These are phyloP conservation scores for Pandion haliaetus DNA, from an alignment of 2,113 vertebrate genomes.

Conservation along the genomic window DNA sequence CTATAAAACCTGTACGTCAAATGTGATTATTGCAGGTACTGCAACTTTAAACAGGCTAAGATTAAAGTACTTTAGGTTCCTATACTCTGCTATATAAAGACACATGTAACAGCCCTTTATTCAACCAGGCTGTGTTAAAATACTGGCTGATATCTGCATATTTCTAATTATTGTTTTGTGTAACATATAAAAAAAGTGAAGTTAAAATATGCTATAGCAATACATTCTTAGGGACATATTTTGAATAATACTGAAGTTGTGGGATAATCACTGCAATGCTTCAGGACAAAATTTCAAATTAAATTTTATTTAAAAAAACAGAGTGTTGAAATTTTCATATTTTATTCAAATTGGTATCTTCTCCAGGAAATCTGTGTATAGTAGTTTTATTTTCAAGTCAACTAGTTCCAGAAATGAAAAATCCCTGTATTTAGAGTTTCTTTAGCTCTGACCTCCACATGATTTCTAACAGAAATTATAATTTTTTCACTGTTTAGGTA, in stretches of 20 bases:
- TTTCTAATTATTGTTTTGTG: neutral
- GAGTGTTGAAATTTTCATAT: neutral
- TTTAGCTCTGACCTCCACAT: neutral
- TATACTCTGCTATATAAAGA: neutral
- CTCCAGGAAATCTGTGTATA: neutral
- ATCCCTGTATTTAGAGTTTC: neutral
- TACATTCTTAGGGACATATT: neutral
- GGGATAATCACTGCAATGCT: neutral
- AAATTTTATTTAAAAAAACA: constrained; percentile 9
- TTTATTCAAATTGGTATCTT: constrained; percentile 17
- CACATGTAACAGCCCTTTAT: neutral
- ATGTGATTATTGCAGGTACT: neutral
- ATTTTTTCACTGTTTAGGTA: neutral
- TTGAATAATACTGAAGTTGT: neutral
- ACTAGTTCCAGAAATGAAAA: neutral
- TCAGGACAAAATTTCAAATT: constrained; percentile 29
- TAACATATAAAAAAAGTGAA: neutral
- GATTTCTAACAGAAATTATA: neutral
- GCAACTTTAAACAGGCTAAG: neutral
- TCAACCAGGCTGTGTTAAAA: neutral
- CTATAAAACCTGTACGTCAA: neutral
- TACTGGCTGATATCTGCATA: neutral
- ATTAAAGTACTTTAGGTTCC: neutral
- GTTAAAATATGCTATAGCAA: neutral
- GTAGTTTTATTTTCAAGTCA: neutral